Base-by-base conservation (phyloP, 2,113 vertebrate genomes). In the Mobula birostris region DNA sequence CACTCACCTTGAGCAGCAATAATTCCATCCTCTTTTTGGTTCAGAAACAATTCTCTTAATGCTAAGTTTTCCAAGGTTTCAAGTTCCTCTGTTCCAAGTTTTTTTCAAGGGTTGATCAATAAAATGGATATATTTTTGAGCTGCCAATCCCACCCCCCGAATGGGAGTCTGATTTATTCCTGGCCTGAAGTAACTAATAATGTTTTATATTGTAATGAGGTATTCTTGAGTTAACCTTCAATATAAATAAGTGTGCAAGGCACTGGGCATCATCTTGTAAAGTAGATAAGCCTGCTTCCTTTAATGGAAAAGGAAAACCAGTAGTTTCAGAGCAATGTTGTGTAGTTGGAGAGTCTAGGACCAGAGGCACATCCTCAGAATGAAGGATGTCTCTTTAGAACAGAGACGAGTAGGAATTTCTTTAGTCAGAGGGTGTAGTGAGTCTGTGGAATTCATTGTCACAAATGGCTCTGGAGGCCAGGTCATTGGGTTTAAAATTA, bases 201-300 rank as follows among this genome's bases (percentile, higher is more conserved):
- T 88, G 9, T 88, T 88, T 88, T 63, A n/a, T 61, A 87, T n/a
- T 87, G 83, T 58, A 88, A 58, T 88, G 58, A 12, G n/a, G 58
- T 88, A 48, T 61, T 88, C 58, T 56, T 88, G 83, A 88, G 83
- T 56, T 27, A 63, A 58, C 27, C 27, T 88, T 2, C 83, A 88
- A 88, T 63, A 88, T 3, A 88, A 88, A 61, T 24, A 87, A 11
- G 48, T 61, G 56, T 19, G 82, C 58, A 48, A 85, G 27, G 83
- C 56, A 61, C 83, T 14, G 56, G 58, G 56, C 83, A 63, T 27
- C 83, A 63, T 88, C 83, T 88, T 88, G 83, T 61, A 58, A 61
- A 87, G 56, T 56, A 24, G 83, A 61, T 27, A 48, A 85, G 21
- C 24, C 29, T 29, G 12, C 3, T 87, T 21, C 14, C 27, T 29